phyloP scores from a whole-genome alignment of 2,797 vertebrate species.

The Sphenopsis melanotis region DNA sequence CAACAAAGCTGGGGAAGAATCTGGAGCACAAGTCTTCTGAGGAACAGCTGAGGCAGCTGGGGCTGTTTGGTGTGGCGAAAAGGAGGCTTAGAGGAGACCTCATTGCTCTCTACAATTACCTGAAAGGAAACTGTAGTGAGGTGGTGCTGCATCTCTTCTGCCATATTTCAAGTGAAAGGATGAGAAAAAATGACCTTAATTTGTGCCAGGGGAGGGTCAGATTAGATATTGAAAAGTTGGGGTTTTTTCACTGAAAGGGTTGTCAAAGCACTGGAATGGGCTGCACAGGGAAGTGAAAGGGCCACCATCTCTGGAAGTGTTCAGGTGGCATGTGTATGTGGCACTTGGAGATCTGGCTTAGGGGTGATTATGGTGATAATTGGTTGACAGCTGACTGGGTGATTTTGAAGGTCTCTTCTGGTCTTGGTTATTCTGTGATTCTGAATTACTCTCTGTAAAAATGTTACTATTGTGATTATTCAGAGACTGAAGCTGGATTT shows the following conservation, averaged over 20 bases:
- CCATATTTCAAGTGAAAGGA: neutral
- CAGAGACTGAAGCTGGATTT: neutral
- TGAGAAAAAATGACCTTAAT: neutral
- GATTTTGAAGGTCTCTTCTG: neutral
- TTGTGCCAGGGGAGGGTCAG: neutral
- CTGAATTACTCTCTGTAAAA: neutral
- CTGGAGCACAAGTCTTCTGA: neutral
- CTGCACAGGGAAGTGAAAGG: neutral
- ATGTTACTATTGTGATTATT: neutral
- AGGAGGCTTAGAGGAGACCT: neutral
- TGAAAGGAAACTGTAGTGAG: neutral
- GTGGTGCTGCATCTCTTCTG: neutral
- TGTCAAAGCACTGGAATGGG: neutral
- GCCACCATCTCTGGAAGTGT: neutral
- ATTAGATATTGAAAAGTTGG: neutral
- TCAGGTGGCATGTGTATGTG: neutral
- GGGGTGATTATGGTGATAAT: neutral
- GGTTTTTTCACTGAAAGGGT: neutral
- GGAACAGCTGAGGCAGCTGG: neutral
- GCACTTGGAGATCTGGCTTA: neutral
- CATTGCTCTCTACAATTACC: neutral
- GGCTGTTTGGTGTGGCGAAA: neutral
- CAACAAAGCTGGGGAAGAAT: neutral
- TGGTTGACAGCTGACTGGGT: neutral
- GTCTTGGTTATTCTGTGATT: neutral